Conservation (phyloP, 1,140 invertebrate genomes). For the Archivesica marissinica region DNA sequence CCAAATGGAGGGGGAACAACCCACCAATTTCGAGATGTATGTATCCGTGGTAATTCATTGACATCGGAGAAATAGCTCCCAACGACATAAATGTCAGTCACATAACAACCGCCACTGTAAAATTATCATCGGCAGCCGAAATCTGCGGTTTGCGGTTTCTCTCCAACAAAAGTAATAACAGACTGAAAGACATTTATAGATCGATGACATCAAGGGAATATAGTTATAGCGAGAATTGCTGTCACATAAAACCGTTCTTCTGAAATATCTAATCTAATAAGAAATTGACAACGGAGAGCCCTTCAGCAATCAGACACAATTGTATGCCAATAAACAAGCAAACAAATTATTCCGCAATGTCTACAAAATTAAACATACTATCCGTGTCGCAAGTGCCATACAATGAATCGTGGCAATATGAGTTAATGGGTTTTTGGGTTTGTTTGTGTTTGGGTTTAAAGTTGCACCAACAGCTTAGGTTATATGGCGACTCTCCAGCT, state of each 20-base stretch:
- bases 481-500: no score
- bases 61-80: no score
- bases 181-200: constrained; percentile 13
- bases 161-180: background rate
- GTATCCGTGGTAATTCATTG: no score
- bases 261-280: constrained; percentile 29
- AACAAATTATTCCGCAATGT: constrained; percentile 26
- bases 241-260: background rate
- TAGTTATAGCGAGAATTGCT: background rate
- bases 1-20: no score
- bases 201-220: constrained; percentile 15
- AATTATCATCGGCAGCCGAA: background rate
- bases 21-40: no score
- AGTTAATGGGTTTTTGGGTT: no score
- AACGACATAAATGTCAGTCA: no score
- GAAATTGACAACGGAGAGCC: constrained; percentile 3
- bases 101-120: no score
- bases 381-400: no score
- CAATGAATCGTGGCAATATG: no score
- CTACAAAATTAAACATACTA: constrained; percentile 3
- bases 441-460: no score
- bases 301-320: background rate
- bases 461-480: no score
- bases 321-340: constrained; percentile 22
- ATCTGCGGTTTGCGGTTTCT: background rate